Evolutionary conservation across 2,797 vertebrate genomes (phyloP).

Genomic region (Cheirogaleus major): DNA sequence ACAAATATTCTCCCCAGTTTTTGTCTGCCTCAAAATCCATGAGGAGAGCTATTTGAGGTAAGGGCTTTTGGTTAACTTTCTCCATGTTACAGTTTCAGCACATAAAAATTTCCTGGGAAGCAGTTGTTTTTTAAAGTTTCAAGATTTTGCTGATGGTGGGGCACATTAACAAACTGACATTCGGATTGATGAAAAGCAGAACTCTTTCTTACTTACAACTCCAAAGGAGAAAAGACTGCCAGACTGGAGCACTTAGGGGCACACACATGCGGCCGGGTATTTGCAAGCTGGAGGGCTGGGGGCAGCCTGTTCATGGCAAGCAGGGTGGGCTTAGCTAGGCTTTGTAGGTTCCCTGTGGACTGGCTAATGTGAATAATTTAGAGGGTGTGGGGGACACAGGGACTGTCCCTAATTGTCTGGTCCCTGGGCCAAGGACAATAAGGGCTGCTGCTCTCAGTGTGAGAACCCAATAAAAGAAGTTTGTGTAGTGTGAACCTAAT

Average conservation of each 20-base stretch:
- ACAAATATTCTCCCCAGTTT: background rate
- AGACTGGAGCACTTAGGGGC: rapidly evolving
- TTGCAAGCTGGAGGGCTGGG: rapidly evolving
- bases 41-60: background rate
- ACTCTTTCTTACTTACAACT: background rate
- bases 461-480: background rate
- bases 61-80: background rate
- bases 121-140: background rate
- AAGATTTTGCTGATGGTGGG: background rate
- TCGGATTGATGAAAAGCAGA: background rate
- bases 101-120: background rate
- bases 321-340: background rate
- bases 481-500: background rate
- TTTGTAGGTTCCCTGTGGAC: background rate
- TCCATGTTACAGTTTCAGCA: background rate
- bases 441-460: background rate
- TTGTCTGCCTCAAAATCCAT: background rate
- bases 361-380: background rate
- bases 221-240: background rate
- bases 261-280: rapidly evolving
- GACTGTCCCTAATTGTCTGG: background rate
- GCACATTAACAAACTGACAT: background rate
- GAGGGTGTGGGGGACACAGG: background rate
- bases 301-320: background rate
- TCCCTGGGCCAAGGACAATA: too few species aligned